Percentiles rank a stretch among this genome's conserved stretches.
Evolutionary conservation across 2,113 vertebrate genomes (phyloP).

Genomic region (Odontophorus gujanensis): DNA sequence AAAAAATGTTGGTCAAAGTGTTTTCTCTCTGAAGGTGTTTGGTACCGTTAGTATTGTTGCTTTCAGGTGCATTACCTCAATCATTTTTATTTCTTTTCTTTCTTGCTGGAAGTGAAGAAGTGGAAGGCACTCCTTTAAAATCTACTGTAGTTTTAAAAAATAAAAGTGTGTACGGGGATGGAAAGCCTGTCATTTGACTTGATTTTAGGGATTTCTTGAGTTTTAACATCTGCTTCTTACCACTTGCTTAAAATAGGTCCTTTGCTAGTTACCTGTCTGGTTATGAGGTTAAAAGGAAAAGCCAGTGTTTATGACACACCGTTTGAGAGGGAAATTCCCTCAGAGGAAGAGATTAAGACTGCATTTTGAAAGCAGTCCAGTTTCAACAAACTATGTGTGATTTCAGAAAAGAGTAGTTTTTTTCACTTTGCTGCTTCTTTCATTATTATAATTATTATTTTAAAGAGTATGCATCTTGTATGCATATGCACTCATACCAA

Average conservation of each 20-base stretch:
- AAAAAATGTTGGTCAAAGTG: not conserved
- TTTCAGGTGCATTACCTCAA: not conserved
- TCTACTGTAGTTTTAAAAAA: not conserved
- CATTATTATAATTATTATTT: not conserved
- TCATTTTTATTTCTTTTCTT: not conserved
- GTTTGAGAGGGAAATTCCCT: not conserved
- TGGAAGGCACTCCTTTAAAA: not conserved
- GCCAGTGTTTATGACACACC: not conserved
- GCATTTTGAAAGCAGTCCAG: not conserved
- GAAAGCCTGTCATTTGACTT: not conserved
- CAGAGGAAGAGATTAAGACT: not conserved
- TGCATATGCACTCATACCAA: rapidly evolving
- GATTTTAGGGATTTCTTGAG: not conserved
- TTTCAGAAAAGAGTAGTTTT: not conserved
- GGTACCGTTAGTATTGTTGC: not conserved
- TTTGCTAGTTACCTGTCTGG: not conserved
- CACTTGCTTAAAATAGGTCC: not conserved
- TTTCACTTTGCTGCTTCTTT: not conserved
- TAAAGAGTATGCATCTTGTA: not conserved
- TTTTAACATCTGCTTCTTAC: not conserved
- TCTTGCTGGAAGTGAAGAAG: not conserved
- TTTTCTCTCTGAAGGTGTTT: not conserved
- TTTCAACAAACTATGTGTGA: not conserved
- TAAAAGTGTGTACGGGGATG: no score
- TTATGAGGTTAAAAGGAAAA: not conserved